Percentiles rank a stretch among this genome's conserved stretches.
These are phyloP conservation scores for Drosophila demipolita DNA, from an alignment of 2,888 invertebrate species.

Conservation along the genomic window DNA sequence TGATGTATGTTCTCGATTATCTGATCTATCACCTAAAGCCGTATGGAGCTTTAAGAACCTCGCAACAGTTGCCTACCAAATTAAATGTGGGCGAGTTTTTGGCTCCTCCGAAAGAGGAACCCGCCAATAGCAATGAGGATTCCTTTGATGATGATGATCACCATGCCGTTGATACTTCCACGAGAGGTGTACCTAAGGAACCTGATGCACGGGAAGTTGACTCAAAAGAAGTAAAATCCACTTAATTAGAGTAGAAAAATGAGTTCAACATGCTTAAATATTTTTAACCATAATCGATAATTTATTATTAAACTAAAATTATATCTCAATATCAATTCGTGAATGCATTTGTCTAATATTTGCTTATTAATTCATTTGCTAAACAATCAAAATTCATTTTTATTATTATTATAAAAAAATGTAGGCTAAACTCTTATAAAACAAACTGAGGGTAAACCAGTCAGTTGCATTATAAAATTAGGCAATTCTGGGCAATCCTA, in stretches of 20 bases:
- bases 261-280: neutral
- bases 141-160: constrained; percentile 5
- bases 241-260: neutral
- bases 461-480: too few species aligned
- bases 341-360: too few species aligned
- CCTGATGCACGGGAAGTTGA: neutral
- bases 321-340: too few species aligned
- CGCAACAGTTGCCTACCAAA: constrained; percentile 1
- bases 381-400: neutral
- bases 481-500: too few species aligned
- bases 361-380: neutral
- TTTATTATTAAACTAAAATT: too few species aligned
- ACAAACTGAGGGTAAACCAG: too few species aligned
- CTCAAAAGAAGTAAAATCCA: neutral
- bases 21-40: constrained; percentile 1
- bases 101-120: neutral
- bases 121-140: constrained; percentile 7
- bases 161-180: neutral
- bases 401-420: neutral
- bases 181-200: neutral
- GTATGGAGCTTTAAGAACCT: neutral
- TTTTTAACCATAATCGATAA: too few species aligned
- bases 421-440: neutral
- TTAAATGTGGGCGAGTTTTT: constrained; percentile 4
- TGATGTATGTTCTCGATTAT: constrained; percentile 8